phyloP scores from a whole-genome alignment of 1,140 invertebrate genomes.

The Pseudomyrmex sp. region DNA sequence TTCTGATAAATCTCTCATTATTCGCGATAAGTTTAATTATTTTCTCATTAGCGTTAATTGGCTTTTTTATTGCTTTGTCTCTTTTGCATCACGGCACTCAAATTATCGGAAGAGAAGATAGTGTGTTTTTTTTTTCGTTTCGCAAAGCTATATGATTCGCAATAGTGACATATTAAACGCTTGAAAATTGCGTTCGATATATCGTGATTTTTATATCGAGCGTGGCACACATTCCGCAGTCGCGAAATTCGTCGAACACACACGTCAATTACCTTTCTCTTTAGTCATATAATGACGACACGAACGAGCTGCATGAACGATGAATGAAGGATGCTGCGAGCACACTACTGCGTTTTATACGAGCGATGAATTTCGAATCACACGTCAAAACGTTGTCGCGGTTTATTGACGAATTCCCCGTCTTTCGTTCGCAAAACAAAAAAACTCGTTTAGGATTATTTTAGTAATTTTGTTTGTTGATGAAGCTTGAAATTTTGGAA shows the following conservation, averaged over 20 bases:
- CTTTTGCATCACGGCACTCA: too few relatives aligned
- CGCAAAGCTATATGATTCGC: background rate
- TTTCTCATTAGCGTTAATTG: constrained; percentile 43
- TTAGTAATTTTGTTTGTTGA: too few relatives aligned
- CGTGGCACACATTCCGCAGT: constrained; percentile 10
- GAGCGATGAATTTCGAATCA: constrained; percentile 43
- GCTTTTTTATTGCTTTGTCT: constrained; percentile 18
- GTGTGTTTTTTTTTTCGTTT: too few relatives aligned
- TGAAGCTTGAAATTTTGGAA: too few relatives aligned
- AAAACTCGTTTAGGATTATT: background rate
- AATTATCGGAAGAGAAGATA: constrained; percentile 3
- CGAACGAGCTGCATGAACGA: constrained; percentile 9
- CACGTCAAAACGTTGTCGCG: constrained; percentile 6
- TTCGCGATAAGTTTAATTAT: constrained; percentile 18
- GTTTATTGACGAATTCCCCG: background rate
- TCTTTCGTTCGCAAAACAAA: constrained; percentile 2
- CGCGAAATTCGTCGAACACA: constrained; percentile 45
- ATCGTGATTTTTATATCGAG: constrained; percentile 42
- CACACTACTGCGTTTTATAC: background rate
- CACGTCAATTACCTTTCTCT: constrained; percentile 39
- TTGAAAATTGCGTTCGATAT: background rate
- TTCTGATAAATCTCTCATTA: constrained; percentile 27
- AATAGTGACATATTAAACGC: background rate
- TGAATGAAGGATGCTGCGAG: background rate
- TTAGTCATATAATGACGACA: constrained; percentile 51